Percentiles rank a stretch among this genome's conserved stretches.
phyloP scores from a whole-genome alignment of 92 coral and sea anemone species.

The Desmophyllum pertusum region DNA sequence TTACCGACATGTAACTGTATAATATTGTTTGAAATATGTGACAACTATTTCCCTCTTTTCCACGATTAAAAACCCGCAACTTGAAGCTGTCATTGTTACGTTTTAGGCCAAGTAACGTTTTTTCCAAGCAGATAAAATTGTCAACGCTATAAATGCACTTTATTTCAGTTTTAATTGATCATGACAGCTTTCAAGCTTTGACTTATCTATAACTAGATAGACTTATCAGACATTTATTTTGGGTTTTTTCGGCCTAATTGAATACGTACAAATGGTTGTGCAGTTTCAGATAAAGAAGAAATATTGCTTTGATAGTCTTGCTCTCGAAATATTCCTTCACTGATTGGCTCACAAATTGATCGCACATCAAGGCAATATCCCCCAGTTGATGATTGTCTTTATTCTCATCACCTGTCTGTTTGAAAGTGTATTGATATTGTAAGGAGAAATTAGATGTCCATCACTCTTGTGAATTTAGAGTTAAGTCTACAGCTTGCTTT shows the following conservation, averaged over 20 bases:
- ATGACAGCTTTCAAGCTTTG: background rate
- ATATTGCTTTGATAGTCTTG: background rate
- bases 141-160: background rate
- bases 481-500: no score
- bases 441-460: background rate
- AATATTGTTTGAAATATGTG: background rate
- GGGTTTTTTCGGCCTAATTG: background rate
- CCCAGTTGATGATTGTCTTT: background rate
- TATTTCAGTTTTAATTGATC: background rate
- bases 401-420: background rate
- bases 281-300: no score
- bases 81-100: no score
- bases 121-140: background rate
- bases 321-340: background rate
- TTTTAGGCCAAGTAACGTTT: background rate
- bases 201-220: background rate
- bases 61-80: no score
- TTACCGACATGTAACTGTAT: background rate
- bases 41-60: background rate
- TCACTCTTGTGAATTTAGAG: no score
- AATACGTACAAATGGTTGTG: background rate
- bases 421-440: background rate
- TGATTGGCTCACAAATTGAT: background rate
- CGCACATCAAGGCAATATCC: background rate
- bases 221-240: background rate